Evolutionary conservation across 2,888 invertebrate genomes (phyloP), one percentile per base, ranked within the genome.

Genomic region (Hydraecia micacea): DNA sequence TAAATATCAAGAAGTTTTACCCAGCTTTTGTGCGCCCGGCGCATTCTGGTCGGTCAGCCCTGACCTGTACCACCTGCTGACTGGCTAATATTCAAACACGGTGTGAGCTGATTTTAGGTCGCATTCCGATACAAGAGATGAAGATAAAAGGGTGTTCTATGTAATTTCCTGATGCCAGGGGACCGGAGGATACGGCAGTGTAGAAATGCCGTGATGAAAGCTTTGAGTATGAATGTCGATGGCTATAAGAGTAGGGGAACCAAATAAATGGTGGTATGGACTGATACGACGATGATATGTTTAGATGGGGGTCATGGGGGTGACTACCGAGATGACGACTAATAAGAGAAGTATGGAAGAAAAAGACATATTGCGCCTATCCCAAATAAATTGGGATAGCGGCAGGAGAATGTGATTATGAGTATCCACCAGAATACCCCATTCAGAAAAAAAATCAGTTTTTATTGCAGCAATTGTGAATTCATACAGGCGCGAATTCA

Each of bases 401-500:
- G 32, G 32, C 32, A 32, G 32, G 32, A 32, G 32, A 32, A 32
- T 32, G 32, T 32, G 32, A 32, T 32, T 2, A 32, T 32, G 32
- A 32, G 42, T 42, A 42, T 42, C 11, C 4, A n/a, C 13, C 39
- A n/a, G 5, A 63, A n/a, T 28, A 13, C 13, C 46, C 46, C 11
- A 32, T 39, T 18, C 25, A n/a, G 25, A 4, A 79, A 55, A 39
- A 58, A 55, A 1, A 3, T 2, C 32, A 32, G 32, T 32, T 32
- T 32, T 32, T 32, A 32, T 32, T 32, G 32, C 32, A 32, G 32
- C 32, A 3, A 32, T 32, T 32, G 32, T 32, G 21, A 21, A 67
- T 28, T 15, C 28, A 62, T 28, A 18, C 28, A 62, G 18, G 13
- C 39, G 28, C 58, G 28, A 85, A 80, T 70, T 60, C 49, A 85